Evolutionary conservation across 2,888 invertebrate genomes (phyloP), one percentile per base, ranked within the genome.

Genomic region (Tetrapedia diversipes): DNA sequence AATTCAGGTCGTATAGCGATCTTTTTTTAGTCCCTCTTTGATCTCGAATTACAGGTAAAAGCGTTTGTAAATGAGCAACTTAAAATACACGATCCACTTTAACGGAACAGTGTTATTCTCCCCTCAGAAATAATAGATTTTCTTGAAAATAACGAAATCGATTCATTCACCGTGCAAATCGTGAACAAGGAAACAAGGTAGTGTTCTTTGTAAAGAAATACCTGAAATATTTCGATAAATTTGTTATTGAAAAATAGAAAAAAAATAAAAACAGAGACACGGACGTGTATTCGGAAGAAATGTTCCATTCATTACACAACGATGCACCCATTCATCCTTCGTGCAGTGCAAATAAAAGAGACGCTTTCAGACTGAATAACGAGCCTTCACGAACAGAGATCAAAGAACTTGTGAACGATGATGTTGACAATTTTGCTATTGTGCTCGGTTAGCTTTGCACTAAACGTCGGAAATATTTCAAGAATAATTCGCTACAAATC

Each of bases 401-500:
- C 1, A 49, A 43, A 49, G 16, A 45, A 51, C 37, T 19, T 27
- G 6, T 10, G 19, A 57, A 19, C 6, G 14, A 43, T 3, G 22
- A n/a, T 8, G 16, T 37, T 11, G 22, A 24, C 61, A 14, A 19
- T 45, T 37, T 37, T 4, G 10, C 4, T 47, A 10, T 39, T 43
- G n/a, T 8, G 6, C 22, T 57, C n/a, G 22, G 14, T 24, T 27
- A 43, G 16, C 16, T 32, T 37, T 10, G 37, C 34, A 14, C 32
- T 34, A 43, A 60, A 53, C 29, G 16, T 27, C 61, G 39, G 19
- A 24, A 57, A 54, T 45, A 67, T 71, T 72, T 75, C 66, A 22
- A 27, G 59, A 71, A 74, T 74, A 71, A 68, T 59, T 65, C 34
- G 19, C n/a, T 47, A 51, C 37, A 60, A 64, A 69, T 75, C n/a